Base-by-base conservation (phyloP, 53 echinoderm and acorn worm species). In the Patiria pectinifera region DNA sequence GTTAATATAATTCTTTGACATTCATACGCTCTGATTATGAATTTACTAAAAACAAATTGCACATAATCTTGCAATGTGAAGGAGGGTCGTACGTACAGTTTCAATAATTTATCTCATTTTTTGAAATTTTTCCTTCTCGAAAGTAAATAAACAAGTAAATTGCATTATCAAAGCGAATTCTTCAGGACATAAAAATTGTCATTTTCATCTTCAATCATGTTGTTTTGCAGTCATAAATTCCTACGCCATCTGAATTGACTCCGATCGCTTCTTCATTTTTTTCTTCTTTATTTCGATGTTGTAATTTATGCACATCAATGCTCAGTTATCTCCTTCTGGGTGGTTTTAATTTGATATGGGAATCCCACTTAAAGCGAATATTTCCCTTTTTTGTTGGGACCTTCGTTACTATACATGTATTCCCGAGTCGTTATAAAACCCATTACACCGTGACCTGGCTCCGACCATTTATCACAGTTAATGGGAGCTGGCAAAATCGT, bases 371-470 rank as follows among this genome's bases (percentile, higher is more conserved):
- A 14, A 82, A 19, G 24, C 15, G 9, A 53, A 49, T 58, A 15
- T 87, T 58, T 43, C 87, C 24, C 76, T 72, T 23, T 26, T 87
- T 24, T 84, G 12, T 6, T 53, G 1, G n/a, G 2, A 11, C 25
- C 47, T 6, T 59, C 76, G 48, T 80, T 80, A 80, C 66, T 66
- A 90, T 80, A 47, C 90, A 90, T 90, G 81, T 62, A 90, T 90
- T 90, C 81, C 89, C 26, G 13, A 35, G 35, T 62, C 22, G 80
- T 89, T 80, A 90, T 90, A 90, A 79, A 66, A 90, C 90, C 45
- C 82, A 90, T 90, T 48, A 90, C 63, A 90, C 80, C 90, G 81
- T 90, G 80, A 90, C 90, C 62, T 80, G 45, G 10, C 69, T 3
- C 12, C 45, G 14, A 2, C 59, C 90, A 80, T 90, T 90, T 66